Percentiles rank a stretch among this genome's conserved stretches.
phyloP scores from a whole-genome alignment of 1,140 invertebrate genomes.

The Drosophila chauvacae region DNA sequence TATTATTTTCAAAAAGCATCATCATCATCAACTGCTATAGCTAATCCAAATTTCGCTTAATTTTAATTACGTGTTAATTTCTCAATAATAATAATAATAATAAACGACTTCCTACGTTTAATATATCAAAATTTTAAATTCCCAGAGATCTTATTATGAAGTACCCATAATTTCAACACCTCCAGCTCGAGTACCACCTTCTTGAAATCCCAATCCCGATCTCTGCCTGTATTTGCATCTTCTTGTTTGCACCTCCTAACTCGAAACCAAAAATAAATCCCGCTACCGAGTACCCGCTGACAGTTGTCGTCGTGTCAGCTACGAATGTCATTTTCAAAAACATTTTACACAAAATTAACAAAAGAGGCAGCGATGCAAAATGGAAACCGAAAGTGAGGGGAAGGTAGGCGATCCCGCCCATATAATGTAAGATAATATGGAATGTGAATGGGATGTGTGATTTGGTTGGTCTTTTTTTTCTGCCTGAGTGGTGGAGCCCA shows the following conservation, averaged over 20 bases:
- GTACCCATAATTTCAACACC: not conserved
- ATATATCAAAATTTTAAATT: too few relatives aligned
- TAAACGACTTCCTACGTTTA: too few relatives aligned
- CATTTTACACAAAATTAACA: conserved; percentile 57
- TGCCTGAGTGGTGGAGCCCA: conserved; percentile 36
- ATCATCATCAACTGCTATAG: too few relatives aligned
- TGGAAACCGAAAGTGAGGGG: conserved; percentile 33
- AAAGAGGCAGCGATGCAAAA: conserved; percentile 35
- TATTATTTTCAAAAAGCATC: too few relatives aligned
- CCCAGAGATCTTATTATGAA: too few relatives aligned
- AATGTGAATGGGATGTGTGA: conserved; percentile 51
- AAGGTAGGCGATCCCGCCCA: conserved; percentile 52
- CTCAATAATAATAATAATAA: too few relatives aligned
- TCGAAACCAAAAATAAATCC: conserved; percentile 68
- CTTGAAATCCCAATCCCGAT: not conserved
- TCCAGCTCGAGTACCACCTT: not conserved
- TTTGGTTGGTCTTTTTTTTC: conserved; percentile 14
- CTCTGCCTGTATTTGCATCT: not conserved
- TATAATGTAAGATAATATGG: conserved; percentile 71
- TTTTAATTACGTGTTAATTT: too few relatives aligned
- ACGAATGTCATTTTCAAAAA: conserved; percentile 69
- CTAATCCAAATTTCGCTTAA: too few relatives aligned
- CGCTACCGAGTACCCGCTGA: conserved; percentile 73
- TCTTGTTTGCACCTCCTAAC: conserved; percentile 16
- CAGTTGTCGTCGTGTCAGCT: conserved; percentile 70